Evolutionary conservation across 2,797 vertebrate species (phyloP).

Genomic region (Protonibea diacanthus): DNA sequence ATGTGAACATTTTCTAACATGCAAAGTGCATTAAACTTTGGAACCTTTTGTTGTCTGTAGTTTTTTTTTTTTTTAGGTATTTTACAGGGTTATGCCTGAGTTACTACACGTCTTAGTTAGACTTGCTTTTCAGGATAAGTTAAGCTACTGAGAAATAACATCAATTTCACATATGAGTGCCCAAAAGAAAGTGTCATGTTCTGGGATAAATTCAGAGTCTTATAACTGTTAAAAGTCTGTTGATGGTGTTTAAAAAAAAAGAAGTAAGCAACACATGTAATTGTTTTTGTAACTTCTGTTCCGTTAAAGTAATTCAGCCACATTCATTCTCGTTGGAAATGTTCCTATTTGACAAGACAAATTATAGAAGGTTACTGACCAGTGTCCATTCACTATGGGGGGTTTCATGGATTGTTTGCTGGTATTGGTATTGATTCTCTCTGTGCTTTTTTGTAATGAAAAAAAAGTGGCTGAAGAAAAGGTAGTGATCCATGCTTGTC

Average conservation of each 20-base stretch:
- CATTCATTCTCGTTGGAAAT: neutral
- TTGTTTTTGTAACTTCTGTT: neutral
- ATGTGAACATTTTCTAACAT: slow-evolving; percentile 24
- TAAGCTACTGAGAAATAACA: neutral
- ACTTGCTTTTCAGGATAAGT: neutral
- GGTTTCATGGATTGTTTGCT: slow-evolving; percentile 9
- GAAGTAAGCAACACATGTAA: neutral
- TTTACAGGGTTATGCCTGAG: neutral
- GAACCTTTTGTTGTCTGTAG: neutral
- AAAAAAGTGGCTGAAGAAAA: slow-evolving; percentile 4
- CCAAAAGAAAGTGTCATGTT: neutral
- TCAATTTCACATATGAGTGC: neutral
- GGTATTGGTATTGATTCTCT: slow-evolving; percentile 40
- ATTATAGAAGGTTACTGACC: slow-evolving; percentile 14
- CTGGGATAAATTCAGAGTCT: neutral
- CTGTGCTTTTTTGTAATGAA: slow-evolving; percentile 9
- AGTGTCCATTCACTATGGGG: neutral
- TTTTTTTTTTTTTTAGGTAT: neutral
- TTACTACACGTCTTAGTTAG: neutral
- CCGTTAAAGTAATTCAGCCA: neutral
- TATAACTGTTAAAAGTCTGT: neutral
- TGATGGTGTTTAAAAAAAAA: neutral
- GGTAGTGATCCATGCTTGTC: slow-evolving; percentile 45
- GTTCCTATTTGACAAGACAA: slow-evolving; percentile 1
- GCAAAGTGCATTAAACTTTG: slow-evolving; percentile 12